Conservation (phyloP, 2,888 invertebrate genomes). For the Macropis europaea region DNA sequence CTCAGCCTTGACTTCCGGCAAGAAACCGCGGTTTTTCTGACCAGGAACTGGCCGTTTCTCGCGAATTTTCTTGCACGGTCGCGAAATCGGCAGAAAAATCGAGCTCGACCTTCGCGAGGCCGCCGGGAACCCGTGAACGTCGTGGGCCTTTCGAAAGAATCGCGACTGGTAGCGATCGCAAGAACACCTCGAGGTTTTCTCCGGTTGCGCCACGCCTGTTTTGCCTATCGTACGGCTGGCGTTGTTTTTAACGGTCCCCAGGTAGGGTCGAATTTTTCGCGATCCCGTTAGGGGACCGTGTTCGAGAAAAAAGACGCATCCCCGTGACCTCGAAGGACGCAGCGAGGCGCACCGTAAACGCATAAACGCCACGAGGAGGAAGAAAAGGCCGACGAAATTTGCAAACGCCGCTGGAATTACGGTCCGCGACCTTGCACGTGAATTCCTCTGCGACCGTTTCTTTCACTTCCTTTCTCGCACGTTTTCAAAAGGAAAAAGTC, state of each 20-base stretch:
- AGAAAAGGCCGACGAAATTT: conserved; percentile 52
- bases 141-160: no score
- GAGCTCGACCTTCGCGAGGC: conserved; percentile 10
- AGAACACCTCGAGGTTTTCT: no score
- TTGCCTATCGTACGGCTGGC: conserved; percentile 15
- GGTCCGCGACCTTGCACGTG: conserved; percentile 62
- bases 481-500: no score
- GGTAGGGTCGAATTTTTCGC: conserved; percentile 56
- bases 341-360: conserved; percentile 59
- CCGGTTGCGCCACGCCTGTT: conserved; percentile 3
- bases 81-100: conserved; percentile 20
- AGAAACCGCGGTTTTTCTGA: conserved; percentile 48
- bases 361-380: conserved; percentile 56
- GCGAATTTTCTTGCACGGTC: conserved; percentile 20
- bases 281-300: conserved; percentile 60
- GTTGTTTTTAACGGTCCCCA: conserved; percentile 49
- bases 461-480: no score
- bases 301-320: conserved; percentile 33
- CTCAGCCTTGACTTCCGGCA: conserved; percentile 49
- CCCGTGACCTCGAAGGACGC: conserved; percentile 54
- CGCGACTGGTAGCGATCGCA: no score
- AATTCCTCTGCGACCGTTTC: conserved; percentile 15
- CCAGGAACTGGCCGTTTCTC: conserved; percentile 19
- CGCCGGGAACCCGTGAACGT: neutral
- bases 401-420: conserved; percentile 60